phyloP scores from a whole-genome alignment of 2,113 vertebrate species.

The Hassar affinis region DNA sequence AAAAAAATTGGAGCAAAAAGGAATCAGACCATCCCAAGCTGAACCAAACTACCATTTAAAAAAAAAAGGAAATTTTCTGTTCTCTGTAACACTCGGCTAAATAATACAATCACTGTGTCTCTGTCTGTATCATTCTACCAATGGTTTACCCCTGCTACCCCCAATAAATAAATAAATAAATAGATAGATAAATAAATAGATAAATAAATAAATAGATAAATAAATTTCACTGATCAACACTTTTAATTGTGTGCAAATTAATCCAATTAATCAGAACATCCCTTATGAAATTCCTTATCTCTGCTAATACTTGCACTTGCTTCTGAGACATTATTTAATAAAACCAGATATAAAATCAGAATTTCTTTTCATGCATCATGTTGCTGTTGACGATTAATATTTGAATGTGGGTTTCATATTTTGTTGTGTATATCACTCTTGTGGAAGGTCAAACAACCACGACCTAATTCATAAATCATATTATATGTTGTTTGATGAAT shows the following conservation, averaged over 20 bases:
- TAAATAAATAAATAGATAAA: not conserved
- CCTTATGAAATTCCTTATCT: conserved; percentile 9
- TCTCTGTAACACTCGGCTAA: conserved; percentile 58
- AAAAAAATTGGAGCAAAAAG: conserved; percentile 39
- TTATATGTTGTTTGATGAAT: not conserved
- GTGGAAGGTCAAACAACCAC: not conserved
- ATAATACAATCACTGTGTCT: conserved; percentile 61
- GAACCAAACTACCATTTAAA: conserved; percentile 13
- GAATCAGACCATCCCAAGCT: conserved; percentile 37
- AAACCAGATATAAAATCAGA: not conserved
- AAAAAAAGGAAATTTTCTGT: conserved; percentile 26
- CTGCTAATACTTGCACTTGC: not conserved
- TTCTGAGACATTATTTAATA: conserved; percentile 1
- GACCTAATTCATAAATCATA: conserved; percentile 3
- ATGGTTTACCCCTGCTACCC: conserved; percentile 20
- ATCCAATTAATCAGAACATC: conserved; percentile 27
- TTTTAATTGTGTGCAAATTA: conserved; percentile 54
- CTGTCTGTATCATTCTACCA: conserved; percentile 43
- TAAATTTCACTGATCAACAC: conserved; percentile 44
- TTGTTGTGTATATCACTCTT: not conserved
- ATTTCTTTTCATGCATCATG: not conserved
- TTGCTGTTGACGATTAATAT: not conserved
- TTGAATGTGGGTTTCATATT: not conserved
- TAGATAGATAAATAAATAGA: not conserved
- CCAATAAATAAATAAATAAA: not conserved